Base-by-base conservation (phyloP, 2,113 vertebrate genomes). In the Dipodomys ordii region DNA sequence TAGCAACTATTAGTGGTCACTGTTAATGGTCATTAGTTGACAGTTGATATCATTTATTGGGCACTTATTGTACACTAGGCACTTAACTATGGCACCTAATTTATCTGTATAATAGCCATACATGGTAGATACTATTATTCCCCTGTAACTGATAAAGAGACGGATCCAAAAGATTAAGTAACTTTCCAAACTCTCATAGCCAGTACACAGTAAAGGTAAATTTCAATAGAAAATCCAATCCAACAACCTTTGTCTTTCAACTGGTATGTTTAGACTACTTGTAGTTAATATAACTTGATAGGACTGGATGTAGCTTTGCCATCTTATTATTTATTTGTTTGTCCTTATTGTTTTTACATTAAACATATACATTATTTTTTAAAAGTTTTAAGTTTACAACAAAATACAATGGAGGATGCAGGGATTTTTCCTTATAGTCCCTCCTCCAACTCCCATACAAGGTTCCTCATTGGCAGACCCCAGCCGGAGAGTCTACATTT, bases 161-260 rank as follows among this genome's bases (percentile, higher is more conserved):
- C 69, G 5, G 4, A 78, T 87, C 72, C 93, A 69, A 95, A 94
- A 94, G 53, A 49, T 73, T 81, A 82, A 73, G 44, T 57, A 87
- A 69, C 9, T 84, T 73, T 86, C 7, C 27, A 68, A 84, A 60
- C 4, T 91, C 32, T 89, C 84, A 83, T 2, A 68, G 11, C 53
- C 71, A 80, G 73, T 83, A 39, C 64, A 39, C 39, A 65, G 73
- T 73, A 82, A 72, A 84, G 32, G 57, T 2, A 77, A 13, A 16
- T 44, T 86, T 82, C 27, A 20, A 95, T 62, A 91, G 23, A 89
- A 82, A 79, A 86, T 82, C 6, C 0, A 39, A 18, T 22, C 39
- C 62, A 3, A 77, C 13, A 73, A 67, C 65, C 49, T 65, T 49
- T 86, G 20, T n/a, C 85, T 90, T 94, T 84, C 7, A 73, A 25